These are phyloP conservation scores for Agelas oroides DNA, from an alignment of 37 sponge, comb jelly and placozoan species.

Conservation along the genomic window DNA sequence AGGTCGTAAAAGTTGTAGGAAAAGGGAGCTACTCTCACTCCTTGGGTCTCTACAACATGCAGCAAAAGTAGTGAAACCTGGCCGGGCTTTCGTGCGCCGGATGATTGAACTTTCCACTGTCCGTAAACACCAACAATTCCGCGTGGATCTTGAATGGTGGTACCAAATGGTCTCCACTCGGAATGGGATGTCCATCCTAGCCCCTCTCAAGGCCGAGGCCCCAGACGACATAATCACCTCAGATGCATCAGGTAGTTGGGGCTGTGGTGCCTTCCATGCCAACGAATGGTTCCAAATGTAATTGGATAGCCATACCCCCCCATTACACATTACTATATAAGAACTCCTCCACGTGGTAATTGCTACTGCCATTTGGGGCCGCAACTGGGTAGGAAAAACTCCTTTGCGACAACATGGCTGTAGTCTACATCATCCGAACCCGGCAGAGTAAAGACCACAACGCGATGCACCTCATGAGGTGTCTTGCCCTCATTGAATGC, in stretches of 20 bases:
- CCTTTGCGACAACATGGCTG: slow-evolving; percentile 61
- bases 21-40: too few species aligned
- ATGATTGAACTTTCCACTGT: too few species aligned
- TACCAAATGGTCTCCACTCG: neutral
- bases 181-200: slow-evolving; percentile 25
- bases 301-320: slow-evolving; percentile 14
- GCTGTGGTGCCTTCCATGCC: slow-evolving; percentile 53
- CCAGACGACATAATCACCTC: neutral
- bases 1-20: too few species aligned
- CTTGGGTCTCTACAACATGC: too few species aligned
- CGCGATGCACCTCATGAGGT: slow-evolving; percentile 46
- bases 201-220: neutral
- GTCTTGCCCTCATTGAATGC: slow-evolving; percentile 33
- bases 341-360: slow-evolving; percentile 48
- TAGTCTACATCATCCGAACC: slow-evolving; percentile 27
- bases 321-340: slow-evolving; percentile 35
- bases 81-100: too few species aligned
- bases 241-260: slow-evolving; percentile 67
- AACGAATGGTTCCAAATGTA: slow-evolving; percentile 50
- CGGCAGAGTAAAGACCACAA: too few species aligned
- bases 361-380: slow-evolving; percentile 44
- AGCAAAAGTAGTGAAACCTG: too few species aligned
- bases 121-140: slow-evolving; percentile 13
- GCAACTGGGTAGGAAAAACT: too few species aligned
- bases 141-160: slow-evolving; percentile 48